Evolutionary conservation across 2,888 invertebrate species (phyloP).

Genomic region (Hemithea aestivaria): DNA sequence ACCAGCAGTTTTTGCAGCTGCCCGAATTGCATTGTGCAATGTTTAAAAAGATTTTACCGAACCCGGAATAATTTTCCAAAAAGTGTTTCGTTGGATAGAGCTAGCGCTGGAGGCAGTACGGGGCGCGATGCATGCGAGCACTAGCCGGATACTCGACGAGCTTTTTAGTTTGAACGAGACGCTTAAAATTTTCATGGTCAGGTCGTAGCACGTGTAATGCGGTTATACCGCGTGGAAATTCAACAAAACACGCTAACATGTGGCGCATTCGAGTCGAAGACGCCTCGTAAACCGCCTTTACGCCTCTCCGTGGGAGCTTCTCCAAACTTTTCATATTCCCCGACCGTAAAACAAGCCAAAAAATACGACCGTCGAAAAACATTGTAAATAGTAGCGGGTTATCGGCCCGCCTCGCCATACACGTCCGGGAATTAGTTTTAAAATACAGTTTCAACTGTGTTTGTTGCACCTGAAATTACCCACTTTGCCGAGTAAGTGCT

Average conservation of each 20-base stretch:
- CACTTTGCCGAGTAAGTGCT: slow-evolving; percentile 46
- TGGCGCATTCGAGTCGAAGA: slow-evolving; percentile 72
- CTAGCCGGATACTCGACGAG: slow-evolving; percentile 30
- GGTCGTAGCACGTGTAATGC: slow-evolving; percentile 70
- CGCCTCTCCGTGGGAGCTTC: slow-evolving; percentile 69
- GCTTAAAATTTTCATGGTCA: slow-evolving; percentile 76
- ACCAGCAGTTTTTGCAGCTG: slow-evolving; percentile 65
- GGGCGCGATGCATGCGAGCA: slow-evolving; percentile 28
- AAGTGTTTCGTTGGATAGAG: slow-evolving; percentile 35
- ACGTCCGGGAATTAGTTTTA: slow-evolving; percentile 66
- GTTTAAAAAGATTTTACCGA: slow-evolving; percentile 50
- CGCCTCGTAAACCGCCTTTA: slow-evolving; percentile 77
- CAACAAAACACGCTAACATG: slow-evolving; percentile 64
- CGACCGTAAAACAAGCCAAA: slow-evolving; percentile 74
- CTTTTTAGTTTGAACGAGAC: slow-evolving; percentile 58
- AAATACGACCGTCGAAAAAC: slow-evolving; percentile 76
- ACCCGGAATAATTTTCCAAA: slow-evolving; percentile 40
- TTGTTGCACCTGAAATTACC: slow-evolving; percentile 60
- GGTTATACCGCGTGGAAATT: slow-evolving; percentile 64
- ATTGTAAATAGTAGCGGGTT: slow-evolving; percentile 74
- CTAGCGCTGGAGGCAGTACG: slow-evolving; percentile 34
- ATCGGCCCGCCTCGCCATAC: slow-evolving; percentile 56
- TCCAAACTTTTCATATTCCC: slow-evolving; percentile 78
- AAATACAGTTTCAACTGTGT: slow-evolving; percentile 67
- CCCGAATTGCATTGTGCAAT: slow-evolving; percentile 51